These are phyloP conservation scores for Poecilus cupreus DNA, from an alignment of 2,888 invertebrate species.

Conservation along the genomic window DNA sequence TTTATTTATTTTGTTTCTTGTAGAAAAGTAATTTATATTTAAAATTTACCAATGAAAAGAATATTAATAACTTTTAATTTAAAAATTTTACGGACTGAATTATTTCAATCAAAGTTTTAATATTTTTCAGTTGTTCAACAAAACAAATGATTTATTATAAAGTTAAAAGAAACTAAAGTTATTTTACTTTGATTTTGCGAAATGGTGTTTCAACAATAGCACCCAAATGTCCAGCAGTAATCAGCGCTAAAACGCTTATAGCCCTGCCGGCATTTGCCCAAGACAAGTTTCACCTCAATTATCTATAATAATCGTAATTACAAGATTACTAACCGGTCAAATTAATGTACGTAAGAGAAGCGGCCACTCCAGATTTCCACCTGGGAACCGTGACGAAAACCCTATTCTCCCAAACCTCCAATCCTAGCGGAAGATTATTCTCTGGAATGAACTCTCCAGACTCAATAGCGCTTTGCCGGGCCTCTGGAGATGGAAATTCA, in stretches of 20 bases:
- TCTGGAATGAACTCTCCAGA: constrained; percentile 79
- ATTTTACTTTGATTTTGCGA: too few relatives aligned
- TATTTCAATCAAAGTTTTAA: too few relatives aligned
- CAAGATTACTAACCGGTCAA: constrained; percentile 77
- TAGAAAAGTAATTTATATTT: too few relatives aligned
- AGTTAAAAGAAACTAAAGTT: too few relatives aligned
- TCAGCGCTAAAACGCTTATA: not conserved
- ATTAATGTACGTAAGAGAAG: constrained; percentile 83
- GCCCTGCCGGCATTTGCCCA: not conserved
- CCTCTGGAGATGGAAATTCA: constrained; percentile 77
- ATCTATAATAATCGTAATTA: constrained; percentile 34
- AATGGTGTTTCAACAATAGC: too few relatives aligned
- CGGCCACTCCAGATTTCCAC: constrained; percentile 84
- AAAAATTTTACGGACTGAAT: too few relatives aligned
- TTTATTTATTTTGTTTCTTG: too few relatives aligned
- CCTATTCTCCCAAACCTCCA: constrained; percentile 81
- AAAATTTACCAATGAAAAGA: too few relatives aligned
- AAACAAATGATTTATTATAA: too few relatives aligned
- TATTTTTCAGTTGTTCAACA: too few relatives aligned
- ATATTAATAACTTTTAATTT: too few relatives aligned
- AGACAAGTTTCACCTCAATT: constrained; percentile 12
- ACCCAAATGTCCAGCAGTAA: too few relatives aligned
- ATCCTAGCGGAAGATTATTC: constrained; percentile 84
- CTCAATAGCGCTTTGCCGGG: constrained; percentile 77
- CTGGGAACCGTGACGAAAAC: constrained; percentile 85